phyloP scores from a whole-genome alignment of 1,140 invertebrate genomes.

The Calycopis cecrops region DNA sequence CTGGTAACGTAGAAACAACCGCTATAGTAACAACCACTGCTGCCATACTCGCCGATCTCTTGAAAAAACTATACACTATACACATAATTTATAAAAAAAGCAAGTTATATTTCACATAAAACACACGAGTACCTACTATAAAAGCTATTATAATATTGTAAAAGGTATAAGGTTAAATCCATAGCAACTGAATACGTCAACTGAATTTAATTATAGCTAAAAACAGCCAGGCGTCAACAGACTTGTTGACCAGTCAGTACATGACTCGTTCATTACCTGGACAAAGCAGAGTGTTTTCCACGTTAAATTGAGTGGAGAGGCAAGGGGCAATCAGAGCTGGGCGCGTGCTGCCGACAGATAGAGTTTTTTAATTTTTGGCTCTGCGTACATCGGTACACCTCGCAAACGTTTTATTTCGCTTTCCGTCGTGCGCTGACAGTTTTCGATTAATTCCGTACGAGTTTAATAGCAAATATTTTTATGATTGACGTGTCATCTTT shows the following conservation, averaged over 20 bases:
- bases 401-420: constrained; percentile 4
- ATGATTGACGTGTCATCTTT: too few relatives aligned
- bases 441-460: constrained; percentile 7
- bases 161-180: too few relatives aligned
- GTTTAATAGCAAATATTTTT: constrained; percentile 1
- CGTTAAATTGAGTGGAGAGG: constrained; percentile 70
- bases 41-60: too few relatives aligned
- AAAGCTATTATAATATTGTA: too few relatives aligned
- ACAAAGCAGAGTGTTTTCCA: constrained; percentile 68
- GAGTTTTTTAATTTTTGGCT: constrained; percentile 36
- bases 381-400: constrained; percentile 10
- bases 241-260: constrained; percentile 35
- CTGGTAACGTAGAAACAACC: too few relatives aligned
- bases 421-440: constrained; percentile 5
- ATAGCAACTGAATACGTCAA: not conserved
- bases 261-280: constrained; percentile 52
- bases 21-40: too few relatives aligned
- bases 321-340: constrained; percentile 49
- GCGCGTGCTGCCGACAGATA: constrained; percentile 33
- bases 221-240: constrained; percentile 18
- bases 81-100: too few relatives aligned
- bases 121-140: too few relatives aligned
- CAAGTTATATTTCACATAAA: too few relatives aligned
- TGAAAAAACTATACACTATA: too few relatives aligned
- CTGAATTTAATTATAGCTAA: constrained; percentile 8